Conservation (phyloP, 2,888 invertebrate species). For the Nyleta sp. region DNA sequence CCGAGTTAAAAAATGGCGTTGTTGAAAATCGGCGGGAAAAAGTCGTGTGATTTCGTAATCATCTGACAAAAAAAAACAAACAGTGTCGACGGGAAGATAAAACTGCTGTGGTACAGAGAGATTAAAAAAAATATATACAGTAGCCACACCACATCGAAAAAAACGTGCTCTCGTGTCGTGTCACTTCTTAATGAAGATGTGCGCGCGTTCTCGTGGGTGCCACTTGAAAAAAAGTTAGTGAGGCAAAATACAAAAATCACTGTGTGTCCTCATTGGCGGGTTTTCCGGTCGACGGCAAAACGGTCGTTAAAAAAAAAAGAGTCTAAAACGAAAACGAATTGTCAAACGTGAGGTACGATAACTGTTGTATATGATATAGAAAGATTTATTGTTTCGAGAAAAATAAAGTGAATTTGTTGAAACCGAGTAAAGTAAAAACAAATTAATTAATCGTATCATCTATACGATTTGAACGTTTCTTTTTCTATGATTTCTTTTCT, state of each 20-base stretch:
- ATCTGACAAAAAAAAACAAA: slow-evolving; percentile 29
- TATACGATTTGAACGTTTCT: too few relatives aligned
- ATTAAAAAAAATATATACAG: slow-evolving; percentile 70
- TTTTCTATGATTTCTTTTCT: too few relatives aligned
- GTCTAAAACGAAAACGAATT: slow-evolving; percentile 49
- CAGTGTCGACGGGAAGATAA: slow-evolving; percentile 44
- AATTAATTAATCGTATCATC: too few relatives aligned
- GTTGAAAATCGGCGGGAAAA: too few relatives aligned
- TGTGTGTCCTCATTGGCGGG: slow-evolving; percentile 67
- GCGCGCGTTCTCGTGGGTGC: slow-evolving; percentile 79
- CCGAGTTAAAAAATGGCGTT: too few relatives aligned
- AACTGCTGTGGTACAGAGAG: slow-evolving; percentile 74
- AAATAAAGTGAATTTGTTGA: too few relatives aligned
- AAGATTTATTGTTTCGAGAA: slow-evolving; percentile 77
- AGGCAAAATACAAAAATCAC: slow-evolving; percentile 80
- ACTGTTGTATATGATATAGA: slow-evolving; percentile 58
- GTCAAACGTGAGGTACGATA: slow-evolving; percentile 48
- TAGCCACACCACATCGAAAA: slow-evolving; percentile 82
- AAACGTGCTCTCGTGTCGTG: slow-evolving; percentile 77
- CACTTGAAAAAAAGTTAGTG: slow-evolving; percentile 77
- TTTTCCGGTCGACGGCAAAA: slow-evolving; percentile 25
- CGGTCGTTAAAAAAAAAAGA: slow-evolving; percentile 39
- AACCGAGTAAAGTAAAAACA: too few relatives aligned
- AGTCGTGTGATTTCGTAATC: slow-evolving; percentile 3
- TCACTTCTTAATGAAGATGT: slow-evolving; percentile 74